A percentile compares a stretch with the other conserved stretches of the same genome.
Evolutionary conservation across 53 echinoderm and acorn worm genomes (phyloP).

Genomic region (Actinopyga echinites): DNA sequence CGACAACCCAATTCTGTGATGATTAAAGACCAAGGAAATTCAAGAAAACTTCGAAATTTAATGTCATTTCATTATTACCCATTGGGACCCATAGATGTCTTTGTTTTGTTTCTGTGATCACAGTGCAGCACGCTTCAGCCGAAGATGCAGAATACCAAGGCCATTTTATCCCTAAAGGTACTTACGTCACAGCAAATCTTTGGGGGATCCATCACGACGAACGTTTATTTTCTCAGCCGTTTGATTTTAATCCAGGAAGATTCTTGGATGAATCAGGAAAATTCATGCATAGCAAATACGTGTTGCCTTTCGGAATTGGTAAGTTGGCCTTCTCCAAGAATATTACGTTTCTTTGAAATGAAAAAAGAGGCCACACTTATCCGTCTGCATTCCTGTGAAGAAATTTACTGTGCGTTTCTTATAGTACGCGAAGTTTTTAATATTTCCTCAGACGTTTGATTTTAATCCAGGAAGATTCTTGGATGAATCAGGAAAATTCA

Average conservation of each 20-base stretch:
- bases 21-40: too few species aligned
- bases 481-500: slow-evolving; percentile 9
- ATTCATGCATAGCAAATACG: slow-evolving; percentile 26
- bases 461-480: slow-evolving; percentile 31
- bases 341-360: too few species aligned
- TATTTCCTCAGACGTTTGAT: slow-evolving; percentile 17
- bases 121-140: background rate
- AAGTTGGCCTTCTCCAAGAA: too few species aligned
- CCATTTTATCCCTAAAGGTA: slow-evolving; percentile 22
- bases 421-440: too few species aligned
- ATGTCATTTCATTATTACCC: too few species aligned
- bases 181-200: slow-evolving; percentile 6
- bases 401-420: too few species aligned
- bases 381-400: too few species aligned
- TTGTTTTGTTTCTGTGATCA: background rate
- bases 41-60: too few species aligned
- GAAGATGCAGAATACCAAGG: slow-evolving; percentile 13
- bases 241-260: slow-evolving; percentile 18
- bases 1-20: too few species aligned
- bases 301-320: slow-evolving; percentile 30
- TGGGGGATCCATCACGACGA: slow-evolving; percentile 45
- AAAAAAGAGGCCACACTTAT: too few species aligned
- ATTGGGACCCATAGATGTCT: too few species aligned
- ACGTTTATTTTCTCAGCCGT: slow-evolving; percentile 13
- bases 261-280: slow-evolving; percentile 15